A percentile compares a stretch with the other conserved stretches of the same genome.
phyloP scores from a whole-genome alignment of 2,797 vertebrate species.

The Xyrichtys novacula region DNA sequence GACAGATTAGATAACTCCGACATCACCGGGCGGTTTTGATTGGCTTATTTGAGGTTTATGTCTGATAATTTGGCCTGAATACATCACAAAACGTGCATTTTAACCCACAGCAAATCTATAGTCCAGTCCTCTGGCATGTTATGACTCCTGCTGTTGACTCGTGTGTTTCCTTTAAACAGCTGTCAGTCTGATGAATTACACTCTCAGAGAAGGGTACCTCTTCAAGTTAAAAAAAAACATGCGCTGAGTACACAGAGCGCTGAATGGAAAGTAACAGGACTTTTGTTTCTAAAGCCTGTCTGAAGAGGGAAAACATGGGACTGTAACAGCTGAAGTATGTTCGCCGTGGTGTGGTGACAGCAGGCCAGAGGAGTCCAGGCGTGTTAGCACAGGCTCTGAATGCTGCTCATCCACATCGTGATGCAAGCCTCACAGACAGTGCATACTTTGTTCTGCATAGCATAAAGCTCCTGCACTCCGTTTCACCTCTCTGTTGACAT shows the following conservation, averaged over 20 bases:
- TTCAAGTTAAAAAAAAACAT: slow-evolving; percentile 28
- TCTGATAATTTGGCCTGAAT: neutral
- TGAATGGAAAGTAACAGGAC: slow-evolving; percentile 18
- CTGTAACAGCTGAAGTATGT: slow-evolving; percentile 39
- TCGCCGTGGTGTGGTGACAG: slow-evolving; percentile 36
- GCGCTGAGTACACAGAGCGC: neutral
- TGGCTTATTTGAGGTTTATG: slow-evolving; percentile 20
- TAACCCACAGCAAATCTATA: slow-evolving; percentile 2
- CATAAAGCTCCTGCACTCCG: slow-evolving; percentile 27
- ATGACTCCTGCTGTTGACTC: neutral
- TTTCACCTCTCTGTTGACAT: slow-evolving; percentile 23
- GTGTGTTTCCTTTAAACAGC: neutral
- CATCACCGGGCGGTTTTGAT: neutral
- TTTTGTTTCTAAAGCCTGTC: slow-evolving; percentile 38
- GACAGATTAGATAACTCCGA: slow-evolving; percentile 41
- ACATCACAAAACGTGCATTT: neutral
- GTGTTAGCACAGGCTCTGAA: slow-evolving; percentile 67
- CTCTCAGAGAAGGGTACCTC: neutral
- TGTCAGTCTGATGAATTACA: slow-evolving; percentile 18
- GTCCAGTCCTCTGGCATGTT: neutral
- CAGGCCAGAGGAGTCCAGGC: slow-evolving; percentile 31
- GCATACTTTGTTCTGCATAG: slow-evolving; percentile 19
- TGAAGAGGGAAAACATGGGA: slow-evolving; percentile 17
- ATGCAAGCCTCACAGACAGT: slow-evolving; percentile 29
- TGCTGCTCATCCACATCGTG: slow-evolving; percentile 59